Conservation (phyloP, 1,140 invertebrate genomes). For the Nephila pilipes region DNA sequence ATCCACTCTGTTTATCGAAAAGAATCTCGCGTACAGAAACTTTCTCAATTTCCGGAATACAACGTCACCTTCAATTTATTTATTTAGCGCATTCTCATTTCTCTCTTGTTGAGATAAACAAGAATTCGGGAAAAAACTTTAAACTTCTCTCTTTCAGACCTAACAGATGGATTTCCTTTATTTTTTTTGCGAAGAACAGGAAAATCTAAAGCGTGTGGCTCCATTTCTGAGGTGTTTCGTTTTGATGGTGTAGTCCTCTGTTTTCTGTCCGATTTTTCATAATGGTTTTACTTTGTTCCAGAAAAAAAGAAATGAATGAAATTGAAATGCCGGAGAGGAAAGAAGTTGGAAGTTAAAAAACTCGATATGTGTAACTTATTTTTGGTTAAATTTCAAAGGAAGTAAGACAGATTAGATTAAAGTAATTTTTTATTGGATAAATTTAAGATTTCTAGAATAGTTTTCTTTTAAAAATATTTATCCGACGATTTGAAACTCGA, state of each 20-base stretch:
- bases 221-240: neutral
- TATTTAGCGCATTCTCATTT: neutral
- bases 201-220: neutral
- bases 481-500: too few species aligned
- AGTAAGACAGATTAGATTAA: too few species aligned
- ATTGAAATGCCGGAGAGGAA: neutral
- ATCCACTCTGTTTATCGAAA: accelerated
- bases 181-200: neutral
- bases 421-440: too few species aligned
- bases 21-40: neutral
- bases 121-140: neutral
- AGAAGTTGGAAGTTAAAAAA: neutral
- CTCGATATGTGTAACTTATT: neutral
- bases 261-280: neutral
- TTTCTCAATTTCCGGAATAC: neutral
- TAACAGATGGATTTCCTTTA: neutral
- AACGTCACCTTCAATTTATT: neutral
- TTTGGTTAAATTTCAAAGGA: neutral
- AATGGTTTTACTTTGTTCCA: neutral
- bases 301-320: neutral
- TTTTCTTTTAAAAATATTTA: too few species aligned
- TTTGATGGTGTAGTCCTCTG: neutral
- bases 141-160: neutral
- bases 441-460: too few species aligned
- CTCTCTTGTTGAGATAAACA: neutral